Base-by-base conservation (phyloP, 1,140 invertebrate genomes). In the Holcopasites calliopsidis region DNA sequence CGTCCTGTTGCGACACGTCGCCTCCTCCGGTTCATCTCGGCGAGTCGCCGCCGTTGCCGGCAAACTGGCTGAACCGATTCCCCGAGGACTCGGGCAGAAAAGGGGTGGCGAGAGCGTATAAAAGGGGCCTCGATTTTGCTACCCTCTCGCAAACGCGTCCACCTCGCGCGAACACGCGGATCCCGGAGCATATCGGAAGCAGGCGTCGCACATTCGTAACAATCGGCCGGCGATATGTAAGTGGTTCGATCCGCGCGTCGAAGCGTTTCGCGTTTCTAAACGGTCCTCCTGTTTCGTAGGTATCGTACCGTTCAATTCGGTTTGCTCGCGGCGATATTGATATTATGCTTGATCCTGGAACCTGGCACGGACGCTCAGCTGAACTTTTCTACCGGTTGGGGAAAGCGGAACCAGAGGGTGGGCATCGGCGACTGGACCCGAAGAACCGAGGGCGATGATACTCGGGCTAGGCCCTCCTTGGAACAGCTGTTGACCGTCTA, bases 301-400 rank as follows among this genome's bases (percentile, higher is more conserved):
- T 79, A 61, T 38, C 50, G 58, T 57, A 86, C 79, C 18, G 71
- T 77, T 70, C 31, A 49, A 21, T 28, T 70, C 10, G 68, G 66
- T 7, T 69, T 83, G 6, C 31, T 84, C 31, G 54, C 72, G 21
- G 16, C 82, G 52, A 38, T 84, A 38, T 47, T 87, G 31, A 65
- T 87, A 58, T 52, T 83, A 31, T 87, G 73, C 44, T 71, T 88
- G 50, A 82, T 75, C 11, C 11, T 88, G 18, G 31, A 73, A 21
- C 31, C 26, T 49, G 54, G 58, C 2, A 62, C 74, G 8, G 85
- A 90, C 54, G 87, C 83, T 44, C 90, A 91, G 49, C 66, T 91
- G 23, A 91, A 89, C 57, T 91, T 90, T 75, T 91, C 90, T 2
- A 89, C 89, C 47, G 90, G 88, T 10, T 91, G 90, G 90, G 88